Percentiles rank a stretch among this genome's conserved stretches.
Conservation (phyloP, 2,888 invertebrate genomes). For the Polydesmus complanatus region DNA sequence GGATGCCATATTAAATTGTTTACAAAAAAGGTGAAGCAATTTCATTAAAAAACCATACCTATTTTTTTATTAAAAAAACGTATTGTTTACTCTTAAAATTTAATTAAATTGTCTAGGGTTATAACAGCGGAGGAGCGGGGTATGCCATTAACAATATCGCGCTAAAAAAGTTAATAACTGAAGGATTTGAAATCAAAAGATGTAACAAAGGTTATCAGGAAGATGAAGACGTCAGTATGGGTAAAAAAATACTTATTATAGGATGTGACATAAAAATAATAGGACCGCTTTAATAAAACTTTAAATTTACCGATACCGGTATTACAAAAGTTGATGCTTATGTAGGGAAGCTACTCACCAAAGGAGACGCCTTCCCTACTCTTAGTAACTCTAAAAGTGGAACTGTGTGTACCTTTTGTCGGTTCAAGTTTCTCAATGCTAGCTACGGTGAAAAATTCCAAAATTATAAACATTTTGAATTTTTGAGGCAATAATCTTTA, state of each 20-base stretch:
- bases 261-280: too few species aligned
- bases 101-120: conserved; percentile 42
- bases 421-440: too few species aligned
- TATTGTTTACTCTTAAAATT: background rate
- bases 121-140: conserved; percentile 73
- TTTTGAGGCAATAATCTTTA: too few species aligned
- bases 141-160: conserved; percentile 83
- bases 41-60: background rate
- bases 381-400: too few species aligned
- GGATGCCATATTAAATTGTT: conserved; percentile 80
- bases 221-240: conserved; percentile 86
- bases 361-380: too few species aligned
- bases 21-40: conserved; percentile 39
- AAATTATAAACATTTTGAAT: too few species aligned
- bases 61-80: background rate
- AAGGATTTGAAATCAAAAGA: conserved; percentile 52
- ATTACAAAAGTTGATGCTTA: too few species aligned
- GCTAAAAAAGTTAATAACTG: conserved; percentile 57
- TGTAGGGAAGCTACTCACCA: too few species aligned
- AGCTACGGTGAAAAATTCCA: too few species aligned
- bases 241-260: conserved; percentile 38
- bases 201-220: conserved; percentile 56
- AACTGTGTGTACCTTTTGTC: too few species aligned
- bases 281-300: too few species aligned
- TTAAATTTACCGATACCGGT: too few species aligned